These are phyloP conservation scores for Drosophila prolongata DNA, from an alignment of 2,888 invertebrate genomes.

Conservation along the genomic window DNA sequence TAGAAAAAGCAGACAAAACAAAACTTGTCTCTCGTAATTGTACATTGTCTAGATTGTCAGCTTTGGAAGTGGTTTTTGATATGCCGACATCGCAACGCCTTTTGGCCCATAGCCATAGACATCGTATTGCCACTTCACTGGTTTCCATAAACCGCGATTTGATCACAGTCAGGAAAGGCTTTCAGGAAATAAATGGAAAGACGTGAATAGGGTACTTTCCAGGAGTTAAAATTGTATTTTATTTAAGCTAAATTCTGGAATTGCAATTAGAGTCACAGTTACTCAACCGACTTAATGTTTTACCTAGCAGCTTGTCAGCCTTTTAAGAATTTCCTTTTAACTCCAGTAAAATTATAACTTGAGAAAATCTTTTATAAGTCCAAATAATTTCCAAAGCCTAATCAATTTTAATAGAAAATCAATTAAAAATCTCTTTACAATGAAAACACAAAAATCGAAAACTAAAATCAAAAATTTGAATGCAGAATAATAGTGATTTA, in stretches of 20 bases:
- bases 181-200: slow-evolving; percentile 5
- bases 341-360: background rate
- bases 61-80: slow-evolving; percentile 60
- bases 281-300: background rate
- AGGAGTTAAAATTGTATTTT: background rate
- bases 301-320: background rate
- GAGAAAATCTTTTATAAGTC: background rate
- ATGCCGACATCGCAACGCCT: slow-evolving; percentile 71
- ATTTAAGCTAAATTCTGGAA: background rate
- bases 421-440: too few species aligned
- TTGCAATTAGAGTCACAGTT: background rate
- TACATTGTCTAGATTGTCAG: slow-evolving; percentile 73
- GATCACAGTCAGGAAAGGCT: background rate
- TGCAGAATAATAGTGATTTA: too few species aligned
- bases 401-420: too few species aligned
- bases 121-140: slow-evolving; percentile 45
- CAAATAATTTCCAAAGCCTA: too few species aligned
- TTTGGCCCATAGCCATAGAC: slow-evolving; percentile 39
- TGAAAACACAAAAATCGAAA: too few species aligned
- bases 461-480: too few species aligned
- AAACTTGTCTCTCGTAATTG: slow-evolving; percentile 74
- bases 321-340: background rate
- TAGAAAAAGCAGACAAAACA: slow-evolving; percentile 15
- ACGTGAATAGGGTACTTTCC: background rate
- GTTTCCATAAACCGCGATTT: slow-evolving; percentile 7